Evolutionary conservation across 2,888 invertebrate genomes (phyloP).

Genomic region (Abscondita cerata): DNA sequence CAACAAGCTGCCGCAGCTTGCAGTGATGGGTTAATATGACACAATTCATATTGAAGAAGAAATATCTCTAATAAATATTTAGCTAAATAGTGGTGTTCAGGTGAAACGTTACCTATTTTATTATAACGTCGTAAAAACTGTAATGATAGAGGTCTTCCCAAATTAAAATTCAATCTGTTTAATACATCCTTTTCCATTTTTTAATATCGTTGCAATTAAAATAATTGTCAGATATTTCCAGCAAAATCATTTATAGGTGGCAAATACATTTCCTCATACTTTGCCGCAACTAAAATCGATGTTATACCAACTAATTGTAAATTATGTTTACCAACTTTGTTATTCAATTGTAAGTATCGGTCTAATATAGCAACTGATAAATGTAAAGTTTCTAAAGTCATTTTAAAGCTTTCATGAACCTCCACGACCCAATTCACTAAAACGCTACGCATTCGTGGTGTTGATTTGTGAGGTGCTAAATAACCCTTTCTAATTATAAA

Average conservation of each 20-base stretch:
- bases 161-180: background rate
- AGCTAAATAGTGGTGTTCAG: conserved; percentile 65
- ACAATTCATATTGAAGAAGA: conserved; percentile 80
- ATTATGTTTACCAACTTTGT: conserved; percentile 48
- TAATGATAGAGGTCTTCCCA: background rate
- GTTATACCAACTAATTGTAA: conserved; percentile 76
- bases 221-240: conserved; percentile 55
- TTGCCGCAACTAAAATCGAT: conserved; percentile 92
- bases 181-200: conserved; percentile 2
- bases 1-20: conserved; percentile 71
- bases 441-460: conserved; percentile 86
- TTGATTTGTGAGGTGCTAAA: conserved; percentile 70
- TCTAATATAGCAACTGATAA: conserved; percentile 88
- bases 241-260: conserved; percentile 85
- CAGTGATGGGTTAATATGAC: conserved; percentile 81
- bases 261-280: conserved; percentile 93
- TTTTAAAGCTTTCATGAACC: conserved; percentile 85
- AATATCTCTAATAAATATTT: conserved; percentile 92
- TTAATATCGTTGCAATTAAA: conserved; percentile 89
- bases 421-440: conserved; percentile 95
- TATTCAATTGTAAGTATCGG: conserved; percentile 79
- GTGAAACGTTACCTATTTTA: conserved; percentile 67
- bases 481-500: conserved; percentile 71
- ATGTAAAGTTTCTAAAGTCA: conserved; percentile 88
- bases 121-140: conserved; percentile 60